phyloP scores from a whole-genome alignment of 1,140 invertebrate species.

The Riptortus pedestris region DNA sequence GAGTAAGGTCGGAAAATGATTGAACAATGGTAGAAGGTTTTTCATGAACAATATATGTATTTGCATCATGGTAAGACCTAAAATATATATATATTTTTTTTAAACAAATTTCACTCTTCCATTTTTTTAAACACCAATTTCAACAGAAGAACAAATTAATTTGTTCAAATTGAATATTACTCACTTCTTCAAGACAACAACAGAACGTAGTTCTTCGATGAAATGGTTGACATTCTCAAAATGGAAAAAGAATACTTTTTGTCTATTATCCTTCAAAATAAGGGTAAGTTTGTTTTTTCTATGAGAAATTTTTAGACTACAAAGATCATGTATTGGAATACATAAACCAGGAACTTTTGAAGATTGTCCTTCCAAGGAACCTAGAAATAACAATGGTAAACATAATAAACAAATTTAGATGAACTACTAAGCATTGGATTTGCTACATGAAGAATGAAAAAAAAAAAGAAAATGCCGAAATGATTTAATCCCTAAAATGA shows the following conservation, averaged over 20 bases:
- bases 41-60: conserved; percentile 57
- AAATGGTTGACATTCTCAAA: conserved; percentile 72
- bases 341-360: conserved; percentile 40
- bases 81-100: conserved; percentile 31
- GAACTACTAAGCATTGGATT: too few relatives aligned
- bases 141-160: too few relatives aligned
- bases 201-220: conserved; percentile 27
- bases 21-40: conserved; percentile 43
- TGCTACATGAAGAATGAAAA: too few relatives aligned
- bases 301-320: conserved; percentile 52
- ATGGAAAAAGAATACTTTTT: conserved; percentile 75
- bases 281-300: conserved; percentile 59
- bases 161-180: too few relatives aligned
- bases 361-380: conserved; percentile 44
- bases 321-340: conserved; percentile 52
- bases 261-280: conserved; percentile 58
- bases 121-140: too few relatives aligned
- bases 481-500: too few relatives aligned
- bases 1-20: conserved; percentile 74
- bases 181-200: too few relatives aligned
- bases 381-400: too few relatives aligned
- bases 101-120: too few relatives aligned
- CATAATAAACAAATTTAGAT: too few relatives aligned
- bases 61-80: conserved; percentile 56
- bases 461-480: too few relatives aligned